Percentiles rank a stretch among this genome's conserved stretches.
Evolutionary conservation across 2,113 vertebrate genomes (phyloP).

Genomic region (Leuciscus idus): DNA sequence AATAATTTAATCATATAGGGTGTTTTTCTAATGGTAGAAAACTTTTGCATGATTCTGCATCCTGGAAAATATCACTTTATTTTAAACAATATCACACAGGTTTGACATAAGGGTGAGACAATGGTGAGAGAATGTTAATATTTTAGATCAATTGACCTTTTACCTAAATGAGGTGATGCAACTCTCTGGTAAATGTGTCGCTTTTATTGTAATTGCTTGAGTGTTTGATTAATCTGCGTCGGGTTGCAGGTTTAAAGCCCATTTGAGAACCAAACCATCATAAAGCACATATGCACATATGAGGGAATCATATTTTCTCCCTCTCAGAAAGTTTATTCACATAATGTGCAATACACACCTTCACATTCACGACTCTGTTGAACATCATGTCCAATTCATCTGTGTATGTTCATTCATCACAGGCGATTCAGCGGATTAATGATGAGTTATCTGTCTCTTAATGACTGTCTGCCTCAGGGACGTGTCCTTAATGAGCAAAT

Average conservation of each 20-base stretch:
- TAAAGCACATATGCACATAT: background rate
- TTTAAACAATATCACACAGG: no score
- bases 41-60: no score
- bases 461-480: conserved; percentile 31
- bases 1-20: no score
- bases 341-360: background rate
- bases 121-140: no score
- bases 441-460: conserved; percentile 32
- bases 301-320: background rate
- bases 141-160: background rate
- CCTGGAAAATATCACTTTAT: no score
- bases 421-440: background rate
- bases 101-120: no score
- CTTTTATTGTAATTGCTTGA: conserved; percentile 2
- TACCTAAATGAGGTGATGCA: conserved; percentile 18
- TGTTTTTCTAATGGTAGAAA: no score
- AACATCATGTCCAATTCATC: background rate
- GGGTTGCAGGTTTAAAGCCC: background rate
- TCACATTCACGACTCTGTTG: background rate
- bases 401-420: conserved; percentile 8
- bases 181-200: background rate
- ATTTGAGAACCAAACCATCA: background rate
- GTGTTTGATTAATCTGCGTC: background rate
- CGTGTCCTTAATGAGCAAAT: conserved; percentile 48
- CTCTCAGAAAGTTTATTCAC: background rate